Percentiles rank a stretch among this genome's conserved stretches.
phyloP scores from a whole-genome alignment of 2,113 vertebrate genomes.

The Motacilla alba region DNA sequence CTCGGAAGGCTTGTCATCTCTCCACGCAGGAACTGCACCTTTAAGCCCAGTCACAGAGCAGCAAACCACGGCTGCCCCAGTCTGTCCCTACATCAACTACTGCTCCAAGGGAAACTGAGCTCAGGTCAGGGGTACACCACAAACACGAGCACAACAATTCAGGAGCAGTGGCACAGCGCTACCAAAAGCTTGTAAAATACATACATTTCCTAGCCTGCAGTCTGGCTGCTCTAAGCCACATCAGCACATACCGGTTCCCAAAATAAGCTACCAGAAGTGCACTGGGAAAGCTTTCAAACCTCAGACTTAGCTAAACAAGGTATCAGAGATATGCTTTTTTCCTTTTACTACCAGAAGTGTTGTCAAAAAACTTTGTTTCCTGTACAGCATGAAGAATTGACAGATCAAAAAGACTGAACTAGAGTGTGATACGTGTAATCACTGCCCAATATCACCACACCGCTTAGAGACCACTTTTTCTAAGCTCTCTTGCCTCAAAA shows the following conservation, averaged over 20 bases:
- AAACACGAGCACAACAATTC: background rate
- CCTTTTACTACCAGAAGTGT: background rate
- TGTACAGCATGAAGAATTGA: background rate
- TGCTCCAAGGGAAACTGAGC: background rate
- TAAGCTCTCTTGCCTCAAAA: background rate
- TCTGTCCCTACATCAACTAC: background rate
- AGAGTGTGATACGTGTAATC: background rate
- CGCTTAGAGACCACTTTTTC: background rate
- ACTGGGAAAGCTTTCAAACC: background rate
- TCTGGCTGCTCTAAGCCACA: background rate
- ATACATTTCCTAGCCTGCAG: background rate
- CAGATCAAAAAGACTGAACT: background rate
- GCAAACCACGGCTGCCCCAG: background rate
- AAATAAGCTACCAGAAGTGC: background rate
- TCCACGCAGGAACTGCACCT: background rate
- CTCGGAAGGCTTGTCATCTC: background rate
- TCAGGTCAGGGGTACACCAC: background rate
- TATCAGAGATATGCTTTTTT: background rate
- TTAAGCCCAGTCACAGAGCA: background rate
- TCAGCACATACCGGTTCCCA: background rate
- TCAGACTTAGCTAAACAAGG: background rate
- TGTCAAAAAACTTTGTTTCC: no score
- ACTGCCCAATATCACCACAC: background rate
- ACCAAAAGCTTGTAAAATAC: background rate
- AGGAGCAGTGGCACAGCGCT: background rate